Percentiles rank a stretch among this genome's conserved stretches.
phyloP scores from a whole-genome alignment of 2,113 vertebrate genomes.

The Tragelaphus scriptus region DNA sequence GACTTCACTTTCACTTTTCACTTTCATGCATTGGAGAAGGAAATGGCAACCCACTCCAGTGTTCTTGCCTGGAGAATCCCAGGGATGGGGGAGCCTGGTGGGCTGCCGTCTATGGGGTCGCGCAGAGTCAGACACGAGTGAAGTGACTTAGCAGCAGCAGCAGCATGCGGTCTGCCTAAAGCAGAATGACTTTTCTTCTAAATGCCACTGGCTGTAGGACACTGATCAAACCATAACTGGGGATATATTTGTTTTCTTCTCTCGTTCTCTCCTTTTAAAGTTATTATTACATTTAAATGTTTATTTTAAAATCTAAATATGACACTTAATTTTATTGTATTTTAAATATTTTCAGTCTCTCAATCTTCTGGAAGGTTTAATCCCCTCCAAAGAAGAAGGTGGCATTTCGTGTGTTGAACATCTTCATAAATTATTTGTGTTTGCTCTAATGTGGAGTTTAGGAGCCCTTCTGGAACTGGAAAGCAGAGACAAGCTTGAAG shows the following conservation, averaged over 20 bases:
- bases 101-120: no score
- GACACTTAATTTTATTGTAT: background rate
- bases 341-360: conserved; percentile 78
- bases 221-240: background rate
- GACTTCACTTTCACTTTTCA: no score
- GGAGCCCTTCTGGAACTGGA: conserved; percentile 83
- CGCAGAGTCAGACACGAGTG: no score
- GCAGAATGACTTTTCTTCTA: background rate
- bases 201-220: background rate
- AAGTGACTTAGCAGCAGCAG: no score
- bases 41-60: no score
- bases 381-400: conserved; percentile 80
- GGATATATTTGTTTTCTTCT: background rate
- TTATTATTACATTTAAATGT: background rate
- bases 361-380: conserved; percentile 83
- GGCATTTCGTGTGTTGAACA: conserved; percentile 63
- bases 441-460: conserved; percentile 85
- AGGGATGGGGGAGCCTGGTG: no score
- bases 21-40: no score
- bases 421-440: conserved; percentile 81
- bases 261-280: background rate
- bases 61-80: no score
- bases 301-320: background rate
- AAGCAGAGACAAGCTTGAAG: conserved; percentile 79
- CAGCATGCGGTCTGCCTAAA: background rate